Conservation (phyloP, 2,888 invertebrate species). For the Synergus umbraculus region DNA sequence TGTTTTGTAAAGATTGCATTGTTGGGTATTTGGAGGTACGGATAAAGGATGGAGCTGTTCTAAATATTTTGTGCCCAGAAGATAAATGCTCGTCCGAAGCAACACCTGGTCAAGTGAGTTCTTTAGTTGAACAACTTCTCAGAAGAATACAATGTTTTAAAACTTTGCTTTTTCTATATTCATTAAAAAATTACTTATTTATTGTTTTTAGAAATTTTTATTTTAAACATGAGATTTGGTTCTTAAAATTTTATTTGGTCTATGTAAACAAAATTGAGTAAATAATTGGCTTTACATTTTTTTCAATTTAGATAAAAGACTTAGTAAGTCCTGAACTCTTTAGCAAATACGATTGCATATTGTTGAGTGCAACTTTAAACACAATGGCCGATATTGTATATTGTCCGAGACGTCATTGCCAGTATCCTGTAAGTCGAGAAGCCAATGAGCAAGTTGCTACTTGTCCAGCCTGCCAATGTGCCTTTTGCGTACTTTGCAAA, state of each 20-base stretch:
- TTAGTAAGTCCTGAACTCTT: constrained; percentile 59
- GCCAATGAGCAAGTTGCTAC: constrained; percentile 58
- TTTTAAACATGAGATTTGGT: background rate
- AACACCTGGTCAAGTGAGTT: constrained; percentile 45
- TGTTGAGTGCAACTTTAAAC: constrained; percentile 55
- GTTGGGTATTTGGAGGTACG: constrained; percentile 56
- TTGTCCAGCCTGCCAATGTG: constrained; percentile 62
- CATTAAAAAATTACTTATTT: background rate
- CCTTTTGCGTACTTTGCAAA: constrained; percentile 65
- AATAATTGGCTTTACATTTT: background rate
- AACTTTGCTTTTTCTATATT: background rate
- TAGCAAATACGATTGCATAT: constrained; percentile 58
- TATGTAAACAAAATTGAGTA: background rate
- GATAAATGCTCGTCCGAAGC: constrained; percentile 55
- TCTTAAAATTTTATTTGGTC: constrained; percentile 15
- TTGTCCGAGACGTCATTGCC: constrained; percentile 64
- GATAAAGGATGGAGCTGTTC: constrained; percentile 55
- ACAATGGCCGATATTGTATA: constrained; percentile 62
- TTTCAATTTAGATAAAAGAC: constrained; percentile 50
- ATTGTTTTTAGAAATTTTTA: background rate
- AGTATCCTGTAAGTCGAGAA: constrained; percentile 58
- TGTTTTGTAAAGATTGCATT: constrained; percentile 62
- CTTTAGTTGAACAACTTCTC: background rate
- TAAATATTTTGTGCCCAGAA: constrained; percentile 57
- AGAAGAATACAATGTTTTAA: background rate